phyloP scores from a whole-genome alignment of 1,140 invertebrate species.

The Goniozus legneri region DNA sequence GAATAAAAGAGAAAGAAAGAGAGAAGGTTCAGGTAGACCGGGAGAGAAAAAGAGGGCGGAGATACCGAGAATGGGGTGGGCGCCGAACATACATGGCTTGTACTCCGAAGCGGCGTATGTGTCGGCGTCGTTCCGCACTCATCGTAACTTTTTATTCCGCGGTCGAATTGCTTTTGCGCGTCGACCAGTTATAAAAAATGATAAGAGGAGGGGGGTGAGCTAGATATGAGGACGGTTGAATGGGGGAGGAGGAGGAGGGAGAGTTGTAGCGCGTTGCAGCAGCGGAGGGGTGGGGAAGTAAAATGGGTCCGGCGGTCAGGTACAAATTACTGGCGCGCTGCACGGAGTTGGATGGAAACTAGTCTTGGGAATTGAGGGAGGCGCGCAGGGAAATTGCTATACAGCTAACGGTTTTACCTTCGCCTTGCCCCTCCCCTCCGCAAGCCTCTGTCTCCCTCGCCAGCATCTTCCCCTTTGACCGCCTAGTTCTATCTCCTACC shows the following conservation, averaged over 20 bases:
- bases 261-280: no score
- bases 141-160: slow-evolving; percentile 7
- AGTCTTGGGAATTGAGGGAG: slow-evolving; percentile 38
- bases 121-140: no score
- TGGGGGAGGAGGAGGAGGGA: no score
- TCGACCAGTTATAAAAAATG: slow-evolving; percentile 11
- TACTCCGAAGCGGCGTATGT: no score
- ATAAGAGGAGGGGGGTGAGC: no score
- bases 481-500: not conserved
- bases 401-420: slow-evolving; percentile 28
- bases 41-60: no score
- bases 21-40: no score
- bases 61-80: no score
- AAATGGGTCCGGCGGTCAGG: slow-evolving; percentile 21
- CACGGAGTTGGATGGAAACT: slow-evolving; percentile 35
- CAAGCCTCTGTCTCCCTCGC: not conserved
- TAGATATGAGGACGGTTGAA: no score
- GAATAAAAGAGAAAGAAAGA: no score
- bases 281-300: no score
- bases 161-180: slow-evolving; percentile 3
- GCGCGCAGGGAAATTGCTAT: slow-evolving; percentile 32
- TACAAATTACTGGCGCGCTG: slow-evolving; percentile 34
- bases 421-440: slow-evolving; percentile 11
- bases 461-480: not conserved
- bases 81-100: no score